Conservation (phyloP, 2,888 invertebrate species). For the Nomada goodeniana region DNA sequence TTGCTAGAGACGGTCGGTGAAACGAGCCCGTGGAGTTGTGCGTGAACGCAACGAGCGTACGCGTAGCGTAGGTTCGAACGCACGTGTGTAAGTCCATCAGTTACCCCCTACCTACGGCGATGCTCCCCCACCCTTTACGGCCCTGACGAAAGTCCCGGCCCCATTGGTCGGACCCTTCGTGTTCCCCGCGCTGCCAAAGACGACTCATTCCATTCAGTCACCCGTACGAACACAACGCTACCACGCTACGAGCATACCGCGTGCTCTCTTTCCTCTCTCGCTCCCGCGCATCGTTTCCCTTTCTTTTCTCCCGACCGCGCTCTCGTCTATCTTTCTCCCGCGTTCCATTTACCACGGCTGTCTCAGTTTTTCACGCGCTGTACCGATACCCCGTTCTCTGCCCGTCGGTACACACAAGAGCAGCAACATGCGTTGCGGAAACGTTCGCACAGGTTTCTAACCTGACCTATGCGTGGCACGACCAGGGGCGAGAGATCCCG, state of each 20-base stretch:
- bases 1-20: not conserved
- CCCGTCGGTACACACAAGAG: slow-evolving; percentile 26
- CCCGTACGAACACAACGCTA: slow-evolving; percentile 66
- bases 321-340: slow-evolving; percentile 7
- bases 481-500: slow-evolving; percentile 64
- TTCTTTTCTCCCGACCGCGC: slow-evolving; percentile 28
- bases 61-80: slow-evolving; percentile 77
- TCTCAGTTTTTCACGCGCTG: not conserved
- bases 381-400: not conserved
- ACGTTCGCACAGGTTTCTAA: slow-evolving; percentile 76
- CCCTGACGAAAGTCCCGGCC: slow-evolving; percentile 52
- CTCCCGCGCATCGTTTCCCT: slow-evolving; percentile 26
- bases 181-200: slow-evolving; percentile 44
- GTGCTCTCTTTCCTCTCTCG: slow-evolving; percentile 46
- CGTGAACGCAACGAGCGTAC: slow-evolving; percentile 71
- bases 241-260: slow-evolving; percentile 63
- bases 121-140: slow-evolving; percentile 36
- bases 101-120: slow-evolving; percentile 32
- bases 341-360: not conserved
- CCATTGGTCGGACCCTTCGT: slow-evolving; percentile 59
- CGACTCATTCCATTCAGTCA: slow-evolving; percentile 74
- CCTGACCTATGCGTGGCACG: slow-evolving; percentile 75
- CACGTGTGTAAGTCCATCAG: slow-evolving; percentile 74
- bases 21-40: slow-evolving; percentile 48
- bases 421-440: slow-evolving; percentile 63